Evolutionary conservation across 1,140 invertebrate genomes (phyloP), one percentile per base, ranked within the genome.

Genomic region (Drosophila repletoides): DNA sequence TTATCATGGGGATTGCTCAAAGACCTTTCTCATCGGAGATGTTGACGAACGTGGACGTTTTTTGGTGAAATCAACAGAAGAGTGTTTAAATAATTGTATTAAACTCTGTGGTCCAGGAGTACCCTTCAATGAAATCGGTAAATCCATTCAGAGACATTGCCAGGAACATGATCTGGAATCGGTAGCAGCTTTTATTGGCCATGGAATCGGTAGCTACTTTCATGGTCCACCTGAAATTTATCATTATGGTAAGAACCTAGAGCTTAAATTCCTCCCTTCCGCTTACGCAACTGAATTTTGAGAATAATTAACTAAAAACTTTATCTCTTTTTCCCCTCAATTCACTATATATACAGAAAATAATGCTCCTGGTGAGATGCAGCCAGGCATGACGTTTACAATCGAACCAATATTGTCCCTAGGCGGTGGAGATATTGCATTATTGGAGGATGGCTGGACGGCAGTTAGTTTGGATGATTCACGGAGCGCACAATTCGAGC

Each of bases 201-300:
- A 99, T 92, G 98, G 98, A 0, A 98, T 99, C 81, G 97, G 97
- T 0, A 91, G 91, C 64, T 97, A 97, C 89, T 98, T 99, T 89
- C 98, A 99, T 91, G 97, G 96, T 3, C 94, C 95, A 1, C 98
- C 98, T 14, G 95, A 97, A 76, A 96, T 99, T 69, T 94, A 93
- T 86, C 97, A 98, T 88, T 93, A 92, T 68, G 89, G 94, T 95
- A 92, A 81, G 88, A 83, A 63, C 2, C 5, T 5, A n/a, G n/a
- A 14, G n/a, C 10, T 15, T 2, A 52, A 31, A 31, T 17, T 31
- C 7, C 3, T 22, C 4, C n/a, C n/a, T n/a, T n/a, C n/a, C n/a
- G n/a, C n/a, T n/a, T n/a, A n/a, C n/a, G n/a, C n/a, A n/a, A n/a
- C n/a, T n/a, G n/a, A n/a, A n/a, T n/a, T n/a, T n/a, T n/a, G n/a